Evolutionary conservation across 2,113 vertebrate species (phyloP), one percentile per base, ranked within the genome.

Genomic region (Dendropsophus ebraccatus): DNA sequence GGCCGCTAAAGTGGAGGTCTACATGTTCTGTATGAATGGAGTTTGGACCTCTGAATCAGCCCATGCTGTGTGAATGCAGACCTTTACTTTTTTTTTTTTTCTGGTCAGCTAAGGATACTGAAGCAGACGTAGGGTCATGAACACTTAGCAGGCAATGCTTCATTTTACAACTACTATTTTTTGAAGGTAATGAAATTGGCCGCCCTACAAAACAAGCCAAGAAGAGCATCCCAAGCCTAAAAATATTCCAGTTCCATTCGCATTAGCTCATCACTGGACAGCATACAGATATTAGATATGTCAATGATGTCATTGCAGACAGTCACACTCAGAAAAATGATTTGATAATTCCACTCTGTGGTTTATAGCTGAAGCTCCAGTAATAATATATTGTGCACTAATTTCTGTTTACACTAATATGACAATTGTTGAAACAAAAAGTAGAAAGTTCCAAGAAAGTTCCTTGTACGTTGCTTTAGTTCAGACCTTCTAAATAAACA

Each of bases 351-450:
- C 37, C 21, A 30, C n/a, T 21, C 54, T 35, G 25, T 41, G 30
- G 50, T 32, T 79, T n/a, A 41, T 13, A 60, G 30, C 32, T 16
- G 13, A 60, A 60, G 14, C 32, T 16, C 77, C 28, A 19, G 10
- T 73, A 73, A 37, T 30, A 73, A 72, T 58, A 56, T 54, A 73
- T 32, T 52, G 25, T 19, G 13, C 13, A 28, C 81, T 83, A 25
- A 73, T 73, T 60, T 73, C 49, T 72, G 19, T 83, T 73, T 73
- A 72, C 37, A 37, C 56, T 83, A 16, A 41, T 58, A 58, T 83
- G 49, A 54, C 81, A 73, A 56, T 30, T 58, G 67, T 54, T 83
- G 17, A 35, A 56, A 54, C 56, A 28, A 56, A 74, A 28, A 11
- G 23, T 4, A 70, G n/a, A 73, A 82, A 50, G 80, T 2, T 50